Evolutionary conservation across 1,140 invertebrate genomes (phyloP).

Genomic region (Macrotrachela quadricornifera): DNA sequence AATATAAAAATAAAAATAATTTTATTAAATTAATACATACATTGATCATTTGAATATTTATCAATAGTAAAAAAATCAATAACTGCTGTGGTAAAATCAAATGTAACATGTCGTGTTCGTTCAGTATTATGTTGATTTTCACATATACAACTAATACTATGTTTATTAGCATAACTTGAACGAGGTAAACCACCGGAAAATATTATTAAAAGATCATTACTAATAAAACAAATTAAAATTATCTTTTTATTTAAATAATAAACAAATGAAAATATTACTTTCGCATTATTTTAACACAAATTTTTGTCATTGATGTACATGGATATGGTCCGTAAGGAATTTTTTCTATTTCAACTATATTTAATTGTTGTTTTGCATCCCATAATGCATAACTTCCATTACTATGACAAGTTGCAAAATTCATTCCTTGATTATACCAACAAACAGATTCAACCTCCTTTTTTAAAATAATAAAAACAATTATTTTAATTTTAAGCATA

Average conservation of each 20-base stretch:
- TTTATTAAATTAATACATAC: no score
- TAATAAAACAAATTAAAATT: no score
- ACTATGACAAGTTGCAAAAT: slow-evolving; percentile 81
- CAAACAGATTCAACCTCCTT: slow-evolving; percentile 41
- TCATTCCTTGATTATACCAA: slow-evolving; percentile 48
- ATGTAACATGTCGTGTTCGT: slow-evolving; percentile 57
- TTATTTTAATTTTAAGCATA: no score
- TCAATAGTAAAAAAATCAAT: slow-evolving; percentile 37
- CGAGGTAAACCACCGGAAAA: slow-evolving; percentile 76
- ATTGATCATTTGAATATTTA: slow-evolving; percentile 8
- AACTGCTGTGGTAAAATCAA: slow-evolving; percentile 79
- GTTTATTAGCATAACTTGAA: slow-evolving; percentile 66
- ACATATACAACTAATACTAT: slow-evolving; percentile 49
- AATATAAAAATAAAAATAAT: no score
- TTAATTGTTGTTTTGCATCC: slow-evolving; percentile 27
- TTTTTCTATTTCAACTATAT: slow-evolving; percentile 27
- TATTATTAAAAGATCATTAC: slow-evolving; percentile 37
- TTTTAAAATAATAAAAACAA: no score
- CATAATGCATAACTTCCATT: slow-evolving; percentile 73
- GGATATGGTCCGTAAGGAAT: slow-evolving; percentile 65
- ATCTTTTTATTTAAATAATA: no score
- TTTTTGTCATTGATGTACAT: slow-evolving; percentile 73
- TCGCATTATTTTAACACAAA: slow-evolving; percentile 33
- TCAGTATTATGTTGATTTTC: slow-evolving; percentile 35
- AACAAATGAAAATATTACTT: slow-evolving; percentile 31